Percentiles rank a stretch among this genome's conserved stretches.
These are phyloP conservation scores for Sebastes minor DNA, from an alignment of 2,797 vertebrate species.

Conservation along the genomic window DNA sequence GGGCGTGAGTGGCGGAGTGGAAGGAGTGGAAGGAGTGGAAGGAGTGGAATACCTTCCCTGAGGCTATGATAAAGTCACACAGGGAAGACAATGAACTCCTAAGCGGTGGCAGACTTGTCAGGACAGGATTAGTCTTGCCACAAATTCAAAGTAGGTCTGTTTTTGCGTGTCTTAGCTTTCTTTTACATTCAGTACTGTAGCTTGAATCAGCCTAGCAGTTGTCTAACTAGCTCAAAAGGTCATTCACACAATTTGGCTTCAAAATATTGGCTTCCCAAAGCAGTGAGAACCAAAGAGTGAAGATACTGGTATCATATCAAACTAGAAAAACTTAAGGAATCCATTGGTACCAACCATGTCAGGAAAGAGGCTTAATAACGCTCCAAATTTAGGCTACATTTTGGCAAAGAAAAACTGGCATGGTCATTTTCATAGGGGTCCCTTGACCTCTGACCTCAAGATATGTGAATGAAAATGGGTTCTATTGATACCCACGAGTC, in stretches of 20 bases:
- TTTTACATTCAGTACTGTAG: background rate
- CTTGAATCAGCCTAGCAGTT: background rate
- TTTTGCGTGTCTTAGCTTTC: background rate
- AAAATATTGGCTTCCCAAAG: too few species aligned
- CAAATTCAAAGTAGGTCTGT: constrained; percentile 4
- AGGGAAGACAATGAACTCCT: constrained; percentile 48
- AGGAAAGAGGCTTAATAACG: too few species aligned
- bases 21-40: constrained; percentile 69
- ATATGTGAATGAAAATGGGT: too few species aligned
- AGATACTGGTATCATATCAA: too few species aligned
- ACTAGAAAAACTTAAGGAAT: too few species aligned
- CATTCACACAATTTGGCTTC: background rate
- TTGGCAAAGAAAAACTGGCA: too few species aligned
- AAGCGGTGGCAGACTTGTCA: constrained; percentile 60
- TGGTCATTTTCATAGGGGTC: too few species aligned
- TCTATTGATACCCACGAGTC: too few species aligned
- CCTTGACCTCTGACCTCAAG: too few species aligned
- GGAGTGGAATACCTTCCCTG: constrained; percentile 67
- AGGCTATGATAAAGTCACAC: constrained; percentile 72
- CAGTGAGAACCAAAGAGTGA: too few species aligned
- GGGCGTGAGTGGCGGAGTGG: constrained; percentile 41
- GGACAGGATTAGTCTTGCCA: constrained; percentile 50
- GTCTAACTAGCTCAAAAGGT: constrained; percentile 30
- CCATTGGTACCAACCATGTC: too few species aligned
- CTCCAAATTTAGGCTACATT: too few species aligned